Conservation (phyloP, 2,797 vertebrate genomes). For the Echiichthys vipera region DNA sequence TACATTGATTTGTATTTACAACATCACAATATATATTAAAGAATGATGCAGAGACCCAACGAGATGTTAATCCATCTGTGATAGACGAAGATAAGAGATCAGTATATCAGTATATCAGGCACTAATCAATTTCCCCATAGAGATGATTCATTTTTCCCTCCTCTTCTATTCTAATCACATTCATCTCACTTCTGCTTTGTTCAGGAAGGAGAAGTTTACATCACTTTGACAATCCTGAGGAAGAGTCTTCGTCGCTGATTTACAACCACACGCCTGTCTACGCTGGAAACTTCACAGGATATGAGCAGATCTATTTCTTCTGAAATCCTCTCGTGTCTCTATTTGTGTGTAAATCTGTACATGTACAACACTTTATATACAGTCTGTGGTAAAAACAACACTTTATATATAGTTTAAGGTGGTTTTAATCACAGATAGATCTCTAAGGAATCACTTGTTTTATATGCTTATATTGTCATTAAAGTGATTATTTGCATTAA, state of each 20-base stretch:
- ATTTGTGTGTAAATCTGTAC: neutral
- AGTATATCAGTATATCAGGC: neutral
- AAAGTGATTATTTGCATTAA: neutral
- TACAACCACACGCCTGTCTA: slow-evolving; percentile 82
- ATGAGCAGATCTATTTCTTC: slow-evolving; percentile 88
- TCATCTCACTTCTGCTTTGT: slow-evolving; percentile 48
- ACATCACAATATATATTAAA: neutral
- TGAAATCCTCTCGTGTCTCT: slow-evolving; percentile 50
- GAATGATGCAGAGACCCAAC: neutral
- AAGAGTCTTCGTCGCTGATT: slow-evolving; percentile 81
- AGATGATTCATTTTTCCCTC: neutral
- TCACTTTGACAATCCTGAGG: slow-evolving; percentile 72
- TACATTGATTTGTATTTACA: no score
- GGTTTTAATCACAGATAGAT: slow-evolving; percentile 7
- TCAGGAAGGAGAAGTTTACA: slow-evolving; percentile 86
- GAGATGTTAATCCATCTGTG: neutral
- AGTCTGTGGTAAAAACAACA: neutral
- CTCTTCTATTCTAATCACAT: slow-evolving; percentile 15
- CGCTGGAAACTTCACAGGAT: slow-evolving; percentile 79
- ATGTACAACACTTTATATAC: neutral
- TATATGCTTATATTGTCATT: neutral
- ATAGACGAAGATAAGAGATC: neutral
- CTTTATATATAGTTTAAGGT: neutral
- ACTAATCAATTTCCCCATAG: neutral
- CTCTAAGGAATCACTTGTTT: neutral